These are phyloP conservation scores for Conus betulinus DNA, from an alignment of 1,140 invertebrate genomes.

Conservation along the genomic window DNA sequence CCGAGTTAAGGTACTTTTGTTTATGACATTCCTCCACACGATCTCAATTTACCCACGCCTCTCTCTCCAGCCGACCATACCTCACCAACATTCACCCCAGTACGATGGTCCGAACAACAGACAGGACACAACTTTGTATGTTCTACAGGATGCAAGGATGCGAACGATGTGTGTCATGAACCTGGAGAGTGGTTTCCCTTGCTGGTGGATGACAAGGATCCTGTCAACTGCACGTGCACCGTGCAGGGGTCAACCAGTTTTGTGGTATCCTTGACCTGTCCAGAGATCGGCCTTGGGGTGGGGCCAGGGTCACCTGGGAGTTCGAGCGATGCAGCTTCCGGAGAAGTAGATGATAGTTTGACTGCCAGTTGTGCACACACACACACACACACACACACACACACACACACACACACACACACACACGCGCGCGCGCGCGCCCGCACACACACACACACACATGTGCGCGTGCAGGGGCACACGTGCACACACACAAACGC, in stretches of 20 bases:
- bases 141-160: slow-evolving; percentile 21
- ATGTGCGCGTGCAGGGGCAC: not conserved
- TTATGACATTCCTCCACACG: too few relatives aligned
- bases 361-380: too few relatives aligned
- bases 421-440: not conserved
- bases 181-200: slow-evolving; percentile 12
- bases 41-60: too few relatives aligned
- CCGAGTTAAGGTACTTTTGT: too few relatives aligned
- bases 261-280: not conserved
- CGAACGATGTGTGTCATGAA: slow-evolving; percentile 10
- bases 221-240: slow-evolving; percentile 25
- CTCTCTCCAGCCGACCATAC: too few relatives aligned
- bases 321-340: not conserved
- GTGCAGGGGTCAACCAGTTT: not conserved
- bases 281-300: not conserved
- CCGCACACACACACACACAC: not conserved
- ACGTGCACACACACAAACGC: slow-evolving; percentile 13
- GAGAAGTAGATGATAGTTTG: not conserved
- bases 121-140: too few relatives aligned
- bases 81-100: too few relatives aligned
- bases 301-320: not conserved
- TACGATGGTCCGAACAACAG: too few relatives aligned
- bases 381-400: too few relatives aligned
- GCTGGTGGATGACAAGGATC: not conserved
- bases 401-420: too few relatives aligned